Evolutionary conservation across 2,888 invertebrate genomes (phyloP).

Genomic region (Nemurella pictetii): DNA sequence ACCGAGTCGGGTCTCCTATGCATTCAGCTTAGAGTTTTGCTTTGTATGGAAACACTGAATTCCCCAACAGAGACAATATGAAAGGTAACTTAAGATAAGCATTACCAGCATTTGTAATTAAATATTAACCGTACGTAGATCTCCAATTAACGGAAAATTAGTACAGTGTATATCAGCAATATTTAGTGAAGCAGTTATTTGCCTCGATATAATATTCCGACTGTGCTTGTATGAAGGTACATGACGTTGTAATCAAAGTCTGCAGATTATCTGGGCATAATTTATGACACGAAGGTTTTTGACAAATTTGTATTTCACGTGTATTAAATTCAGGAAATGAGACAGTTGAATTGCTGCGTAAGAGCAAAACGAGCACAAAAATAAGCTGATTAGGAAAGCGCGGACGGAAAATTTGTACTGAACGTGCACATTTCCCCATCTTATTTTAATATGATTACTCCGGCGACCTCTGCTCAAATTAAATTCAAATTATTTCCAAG

Average conservation of each 20-base stretch:
- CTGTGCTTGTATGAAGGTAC: background rate
- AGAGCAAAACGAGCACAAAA: background rate
- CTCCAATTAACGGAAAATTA: background rate
- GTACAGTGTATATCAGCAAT: background rate
- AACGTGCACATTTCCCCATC: background rate
- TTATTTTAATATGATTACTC: background rate
- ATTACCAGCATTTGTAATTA: background rate
- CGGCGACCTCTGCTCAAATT: background rate
- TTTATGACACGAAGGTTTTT: background rate
- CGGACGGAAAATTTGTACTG: background rate
- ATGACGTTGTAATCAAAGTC: background rate
- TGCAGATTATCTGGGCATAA: background rate
- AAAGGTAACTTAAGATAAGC: background rate
- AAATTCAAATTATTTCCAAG: background rate
- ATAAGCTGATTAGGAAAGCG: background rate
- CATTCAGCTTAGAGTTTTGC: background rate
- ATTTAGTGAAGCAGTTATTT: background rate
- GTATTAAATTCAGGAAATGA: background rate
- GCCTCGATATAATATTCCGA: background rate
- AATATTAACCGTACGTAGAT: background rate
- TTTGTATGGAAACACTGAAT: background rate
- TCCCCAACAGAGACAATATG: background rate
- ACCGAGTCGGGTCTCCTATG: background rate
- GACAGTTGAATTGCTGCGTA: background rate
- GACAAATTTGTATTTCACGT: background rate